Evolutionary conservation across 2,888 invertebrate species (phyloP), one percentile per base, ranked within the genome.

Genomic region (Cynaeus angustus): DNA sequence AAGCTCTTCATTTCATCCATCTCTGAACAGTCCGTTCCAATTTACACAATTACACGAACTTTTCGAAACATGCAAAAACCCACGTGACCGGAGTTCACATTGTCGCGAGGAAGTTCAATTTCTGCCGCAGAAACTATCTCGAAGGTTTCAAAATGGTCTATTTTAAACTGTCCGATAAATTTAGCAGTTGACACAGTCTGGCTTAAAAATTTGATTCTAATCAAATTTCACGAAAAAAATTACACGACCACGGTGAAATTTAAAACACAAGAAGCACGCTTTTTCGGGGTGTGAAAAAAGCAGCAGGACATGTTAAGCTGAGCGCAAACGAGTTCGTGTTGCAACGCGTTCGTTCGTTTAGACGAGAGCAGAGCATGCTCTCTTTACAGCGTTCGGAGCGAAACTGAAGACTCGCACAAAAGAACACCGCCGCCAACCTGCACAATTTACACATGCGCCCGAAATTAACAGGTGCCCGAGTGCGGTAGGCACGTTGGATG

Each of bases 381-480:
- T 13, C 26, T 26, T 6, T 21, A 6, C 65, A 21, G 53, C 64
- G 64, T n/a, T 55, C 65, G 65, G 37, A 66, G 21, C 65, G 65
- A 56, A 66, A 68, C 71, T 66, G 56, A 50, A 53, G 48, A 12
- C 37, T 55, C 72, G 72, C 72, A 71, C 65, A 73, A 73, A 72
- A 75, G 73, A 71, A 72, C 72, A 65, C 64, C 72, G 67, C 64
- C 71, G 74, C 48, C 48, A 50, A 75, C 76, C 76, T 75, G 74
- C 73, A 75, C 75, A 76, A 75, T 74, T 74, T 77, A 77, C 74
- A 77, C 78, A 78, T 78, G 78, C 78, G 78, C 78, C 67, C 67
- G 68, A 76, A 77, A 76, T 78, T 78, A 78, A 78, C 78, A 78
- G 78, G 78, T 78, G 78, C 75, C 74, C 53, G 48, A 59, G 53